Evolutionary conservation across 2,113 vertebrate genomes (phyloP).

Genomic region (Jacana jacana): DNA sequence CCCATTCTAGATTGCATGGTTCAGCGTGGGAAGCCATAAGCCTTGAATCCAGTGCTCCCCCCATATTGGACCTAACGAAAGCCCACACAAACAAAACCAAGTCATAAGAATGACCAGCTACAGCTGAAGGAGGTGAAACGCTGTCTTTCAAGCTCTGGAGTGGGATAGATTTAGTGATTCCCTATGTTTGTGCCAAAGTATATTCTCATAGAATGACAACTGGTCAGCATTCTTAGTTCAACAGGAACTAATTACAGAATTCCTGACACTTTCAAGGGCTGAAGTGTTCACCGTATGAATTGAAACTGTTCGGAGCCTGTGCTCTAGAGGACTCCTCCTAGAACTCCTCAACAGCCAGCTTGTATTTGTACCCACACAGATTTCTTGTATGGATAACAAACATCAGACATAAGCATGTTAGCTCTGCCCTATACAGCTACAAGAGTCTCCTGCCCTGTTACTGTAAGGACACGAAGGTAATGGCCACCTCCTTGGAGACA

Average conservation of each 20-base stretch:
- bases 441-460: neutral
- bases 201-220: neutral
- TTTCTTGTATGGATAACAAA: neutral
- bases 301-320: neutral
- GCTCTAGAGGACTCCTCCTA: neutral
- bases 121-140: neutral
- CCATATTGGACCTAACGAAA: neutral
- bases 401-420: neutral
- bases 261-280: neutral
- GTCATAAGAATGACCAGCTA: neutral
- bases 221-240: neutral
- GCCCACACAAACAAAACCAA: neutral
- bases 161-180: neutral
- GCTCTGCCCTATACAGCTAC: neutral
- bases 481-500: neutral
- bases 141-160: neutral
- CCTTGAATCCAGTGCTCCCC: neutral
- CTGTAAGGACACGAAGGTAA: neutral
- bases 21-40: neutral
- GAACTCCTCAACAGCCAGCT: neutral
- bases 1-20: neutral
- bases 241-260: neutral
- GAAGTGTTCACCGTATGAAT: neutral
- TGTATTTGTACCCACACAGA: no score
- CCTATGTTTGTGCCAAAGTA: neutral